Conservation (phyloP, 2,797 vertebrate genomes). For the Lycodopsis pacificus region DNA sequence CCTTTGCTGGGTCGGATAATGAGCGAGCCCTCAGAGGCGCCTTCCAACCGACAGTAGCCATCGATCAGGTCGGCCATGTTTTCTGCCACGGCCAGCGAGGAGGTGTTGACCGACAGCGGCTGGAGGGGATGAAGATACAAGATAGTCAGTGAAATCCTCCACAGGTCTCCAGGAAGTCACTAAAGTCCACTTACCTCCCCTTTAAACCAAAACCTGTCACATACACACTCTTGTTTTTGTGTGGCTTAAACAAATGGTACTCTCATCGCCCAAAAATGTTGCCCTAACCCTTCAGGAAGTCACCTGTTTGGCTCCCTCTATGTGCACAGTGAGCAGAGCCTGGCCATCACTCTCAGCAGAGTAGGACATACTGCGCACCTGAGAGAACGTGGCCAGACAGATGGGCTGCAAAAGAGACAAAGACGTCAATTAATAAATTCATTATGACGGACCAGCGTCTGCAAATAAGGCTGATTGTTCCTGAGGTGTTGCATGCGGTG, state of each 20-base stretch:
- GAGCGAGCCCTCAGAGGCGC: conserved; percentile 78
- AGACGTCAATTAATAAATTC: too few species aligned
- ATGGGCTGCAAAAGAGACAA: conserved; percentile 81
- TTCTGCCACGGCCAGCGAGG: conserved; percentile 89
- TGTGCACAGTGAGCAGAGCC: conserved; percentile 87
- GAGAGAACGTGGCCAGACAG: conserved; percentile 88
- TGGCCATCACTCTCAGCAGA: conserved; percentile 81
- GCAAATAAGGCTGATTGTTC: background rate
- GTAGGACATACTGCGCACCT: conserved; percentile 90
- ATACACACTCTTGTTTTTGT: background rate
- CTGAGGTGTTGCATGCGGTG: background rate
- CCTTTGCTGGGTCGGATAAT: conserved; percentile 85
- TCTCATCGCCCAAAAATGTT: background rate
- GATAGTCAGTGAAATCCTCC: background rate
- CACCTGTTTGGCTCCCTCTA: conserved; percentile 90
- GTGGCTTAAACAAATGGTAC: background rate
- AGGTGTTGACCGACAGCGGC: conserved; percentile 90
- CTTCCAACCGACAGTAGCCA: conserved; percentile 90
- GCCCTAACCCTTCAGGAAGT: background rate
- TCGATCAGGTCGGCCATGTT: conserved; percentile 97
- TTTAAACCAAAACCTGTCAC: background rate
- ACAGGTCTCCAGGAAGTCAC: background rate
- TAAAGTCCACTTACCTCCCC: background rate
- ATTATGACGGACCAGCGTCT: background rate
- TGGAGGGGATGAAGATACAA: conserved; percentile 50